phyloP scores from a whole-genome alignment of 2,797 vertebrate species.

The Pogoniulus pusillus region DNA sequence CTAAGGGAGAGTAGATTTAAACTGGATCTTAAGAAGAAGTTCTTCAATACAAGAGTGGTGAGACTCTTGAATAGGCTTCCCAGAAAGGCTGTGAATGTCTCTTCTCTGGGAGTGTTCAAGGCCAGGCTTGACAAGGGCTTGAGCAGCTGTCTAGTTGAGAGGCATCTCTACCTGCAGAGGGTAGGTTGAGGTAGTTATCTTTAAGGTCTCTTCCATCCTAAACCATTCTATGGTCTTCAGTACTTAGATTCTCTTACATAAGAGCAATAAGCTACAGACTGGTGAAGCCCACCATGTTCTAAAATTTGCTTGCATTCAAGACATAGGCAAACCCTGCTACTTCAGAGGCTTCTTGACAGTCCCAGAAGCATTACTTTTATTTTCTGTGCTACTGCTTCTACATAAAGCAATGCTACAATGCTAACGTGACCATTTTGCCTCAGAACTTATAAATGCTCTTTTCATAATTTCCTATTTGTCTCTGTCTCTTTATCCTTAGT shows the following conservation, averaged over 20 bases:
- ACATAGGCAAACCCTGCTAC: not conserved
- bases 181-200: too few relatives aligned
- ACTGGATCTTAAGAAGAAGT: too few relatives aligned
- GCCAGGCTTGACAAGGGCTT: too few relatives aligned
- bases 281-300: not conserved
- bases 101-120: too few relatives aligned
- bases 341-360: not conserved
- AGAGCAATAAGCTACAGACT: not conserved
- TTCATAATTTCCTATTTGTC: not conserved
- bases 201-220: too few relatives aligned
- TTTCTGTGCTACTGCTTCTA: not conserved
- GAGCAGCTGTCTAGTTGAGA: too few relatives aligned
- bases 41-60: too few relatives aligned
- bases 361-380: not conserved
- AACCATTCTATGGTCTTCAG: not conserved
- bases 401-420: not conserved
- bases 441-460: not conserved
- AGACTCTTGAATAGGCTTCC: too few relatives aligned
- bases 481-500: not conserved
- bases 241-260: not conserved
- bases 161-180: not conserved
- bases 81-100: too few relatives aligned
- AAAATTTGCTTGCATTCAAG: not conserved
- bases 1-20: too few relatives aligned
- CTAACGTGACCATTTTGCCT: not conserved